Evolutionary conservation across 2,888 invertebrate species (phyloP), one percentile per base, ranked within the genome.

Genomic region (Hedya salicella): DNA sequence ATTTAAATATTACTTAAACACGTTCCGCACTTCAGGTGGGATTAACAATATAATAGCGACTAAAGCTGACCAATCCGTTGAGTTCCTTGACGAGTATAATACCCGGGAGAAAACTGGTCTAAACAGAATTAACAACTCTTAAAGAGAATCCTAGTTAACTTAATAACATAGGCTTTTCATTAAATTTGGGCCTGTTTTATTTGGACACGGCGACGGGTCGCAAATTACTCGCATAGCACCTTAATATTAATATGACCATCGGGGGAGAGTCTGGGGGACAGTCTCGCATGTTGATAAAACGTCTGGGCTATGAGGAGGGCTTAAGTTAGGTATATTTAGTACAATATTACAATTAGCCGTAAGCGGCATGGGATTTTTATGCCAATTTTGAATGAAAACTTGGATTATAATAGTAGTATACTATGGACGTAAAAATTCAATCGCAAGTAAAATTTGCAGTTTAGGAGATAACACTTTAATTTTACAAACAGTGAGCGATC

Each of bases 101-200:
- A 25, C 25, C 14, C 32, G n/a, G 32, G 21, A 21, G 39, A 25
- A 16, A 53, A 62, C 36, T 44, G 17, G 17, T 21, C 42, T 52
- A 52, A 62, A 52, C 44, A 32, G 42, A 62, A 52, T 62, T 44
- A 52, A 32, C 40, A 17, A 30, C 36, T 53, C 53, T 62, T 21
- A 19, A 54, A 36, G 52, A 14, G 30, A 32, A 14, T 59, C 44
- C 61, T 52, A 52, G 57, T 32, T 67, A 63, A 63, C 48, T 59
- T 59, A 73, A 69, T 71, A 80, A 81, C 74, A 77, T 71, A 78
- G 75, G 73, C 75, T 83, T 83, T 83, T 84, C 85, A 85, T 85
- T 83, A 86, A 72, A 70, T 76, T 70, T 70, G 69, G 75, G 75
- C 77, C 82, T 83, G 83, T 82, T 86, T 85, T 84, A 84, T 83